phyloP scores from a whole-genome alignment of 2,888 invertebrate species.

The Muscina levida region DNA sequence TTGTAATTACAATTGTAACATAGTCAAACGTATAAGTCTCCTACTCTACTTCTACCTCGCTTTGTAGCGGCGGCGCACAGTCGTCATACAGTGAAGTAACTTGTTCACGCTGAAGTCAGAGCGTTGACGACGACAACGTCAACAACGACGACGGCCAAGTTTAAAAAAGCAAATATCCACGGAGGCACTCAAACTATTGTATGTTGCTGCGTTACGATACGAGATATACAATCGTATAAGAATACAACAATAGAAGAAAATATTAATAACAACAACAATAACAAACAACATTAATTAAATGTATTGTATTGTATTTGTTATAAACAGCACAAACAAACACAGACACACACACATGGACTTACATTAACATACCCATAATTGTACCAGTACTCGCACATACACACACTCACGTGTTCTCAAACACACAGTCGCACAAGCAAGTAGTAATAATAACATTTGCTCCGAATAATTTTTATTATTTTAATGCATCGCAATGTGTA shows the following conservation, averaged over 20 bases:
- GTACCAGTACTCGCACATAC: no score
- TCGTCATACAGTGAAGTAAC: no score
- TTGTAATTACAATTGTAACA: conserved; percentile 73
- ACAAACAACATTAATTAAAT: conserved; percentile 67
- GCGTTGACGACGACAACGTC: no score
- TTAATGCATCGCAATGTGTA: conserved; percentile 68
- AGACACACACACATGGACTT: conserved; percentile 10
- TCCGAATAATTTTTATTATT: conserved; percentile 66
- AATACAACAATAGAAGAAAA: conserved; percentile 55
- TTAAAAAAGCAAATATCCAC: not conserved
- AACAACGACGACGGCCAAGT: not conserved
- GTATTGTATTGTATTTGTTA: conserved; percentile 63
- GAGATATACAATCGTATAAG: conserved; percentile 48
- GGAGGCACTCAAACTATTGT: conserved; percentile 21
- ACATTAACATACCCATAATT: not conserved
- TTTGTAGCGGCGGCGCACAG: no score
- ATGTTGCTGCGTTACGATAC: no score
- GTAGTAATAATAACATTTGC: conserved; percentile 59
- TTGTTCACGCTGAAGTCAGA: no score
- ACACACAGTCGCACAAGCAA: conserved; percentile 40
- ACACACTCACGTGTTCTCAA: not conserved
- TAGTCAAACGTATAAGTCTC: conserved; percentile 25
- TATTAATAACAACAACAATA: conserved; percentile 53
- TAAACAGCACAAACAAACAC: conserved; percentile 31
- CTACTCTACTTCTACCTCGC: not conserved